A percentile compares a stretch with the other conserved stretches of the same genome.
Conservation (phyloP, 92 coral and sea anemone genomes). For the Parazoanthus atlanticus region DNA sequence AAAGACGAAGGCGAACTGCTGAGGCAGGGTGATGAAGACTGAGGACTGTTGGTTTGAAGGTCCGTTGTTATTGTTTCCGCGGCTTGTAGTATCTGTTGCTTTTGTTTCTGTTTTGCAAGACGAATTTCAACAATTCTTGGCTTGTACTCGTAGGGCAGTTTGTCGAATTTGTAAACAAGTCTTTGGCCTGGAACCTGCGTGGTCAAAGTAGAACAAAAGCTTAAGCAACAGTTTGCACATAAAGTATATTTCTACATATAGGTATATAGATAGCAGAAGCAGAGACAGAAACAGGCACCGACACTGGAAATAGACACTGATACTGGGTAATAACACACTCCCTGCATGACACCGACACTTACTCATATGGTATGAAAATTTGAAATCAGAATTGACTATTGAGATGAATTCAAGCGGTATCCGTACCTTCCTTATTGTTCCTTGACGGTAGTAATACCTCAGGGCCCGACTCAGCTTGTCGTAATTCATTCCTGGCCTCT, state of each 20-base stretch:
- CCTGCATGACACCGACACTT: too few relatives aligned
- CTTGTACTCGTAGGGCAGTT: conserved; percentile 40
- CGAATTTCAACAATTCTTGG: conserved; percentile 39
- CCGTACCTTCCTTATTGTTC: conserved; percentile 80
- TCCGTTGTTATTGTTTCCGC: background rate
- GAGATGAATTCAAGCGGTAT: background rate
- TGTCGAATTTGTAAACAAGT: conserved; percentile 42
- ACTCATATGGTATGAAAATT: background rate
- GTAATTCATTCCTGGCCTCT: conserved; percentile 89
- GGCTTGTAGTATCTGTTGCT: background rate
- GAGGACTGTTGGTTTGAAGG: background rate
- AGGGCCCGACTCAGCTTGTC: conserved; percentile 93
- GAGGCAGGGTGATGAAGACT: background rate
- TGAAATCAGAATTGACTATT: background rate
- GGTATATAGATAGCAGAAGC: background rate
- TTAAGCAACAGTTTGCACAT: background rate
- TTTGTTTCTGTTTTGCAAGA: conserved; percentile 14
- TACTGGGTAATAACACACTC: too few relatives aligned
- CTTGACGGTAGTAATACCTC: conserved; percentile 87
- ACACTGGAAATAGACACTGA: too few relatives aligned
- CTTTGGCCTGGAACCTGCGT: conserved; percentile 35
- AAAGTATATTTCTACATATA: background rate
- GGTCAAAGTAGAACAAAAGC: background rate
- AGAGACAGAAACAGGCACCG: too few relatives aligned
- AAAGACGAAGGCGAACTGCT: background rate